Conservation (phyloP, 2,113 vertebrate species). For the Plectropomus leopardus region DNA sequence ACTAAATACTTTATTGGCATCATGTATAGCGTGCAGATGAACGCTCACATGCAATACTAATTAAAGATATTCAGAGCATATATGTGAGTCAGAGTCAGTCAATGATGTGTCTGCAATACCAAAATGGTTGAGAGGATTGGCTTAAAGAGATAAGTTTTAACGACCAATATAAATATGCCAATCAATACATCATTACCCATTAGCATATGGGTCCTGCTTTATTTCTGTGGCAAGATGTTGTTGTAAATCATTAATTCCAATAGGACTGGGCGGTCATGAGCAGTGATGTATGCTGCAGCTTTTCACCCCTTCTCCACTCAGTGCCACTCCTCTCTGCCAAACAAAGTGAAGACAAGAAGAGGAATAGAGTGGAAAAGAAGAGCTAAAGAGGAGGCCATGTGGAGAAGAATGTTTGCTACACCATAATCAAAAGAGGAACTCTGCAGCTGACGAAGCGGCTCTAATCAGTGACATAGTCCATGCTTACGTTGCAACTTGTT, state of each 20-base stretch:
- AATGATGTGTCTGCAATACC: constrained; percentile 5
- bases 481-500: not conserved
- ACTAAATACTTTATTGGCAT: constrained; percentile 43
- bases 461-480: not conserved
- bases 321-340: not conserved
- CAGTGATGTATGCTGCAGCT: not conserved
- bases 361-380: not conserved
- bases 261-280: not conserved
- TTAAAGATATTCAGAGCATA: constrained; percentile 51
- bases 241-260: not conserved
- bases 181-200: constrained; percentile 10
- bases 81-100: constrained; percentile 35
- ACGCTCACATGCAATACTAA: constrained; percentile 32
- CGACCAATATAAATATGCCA: constrained; percentile 25
- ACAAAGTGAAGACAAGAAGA: not conserved
- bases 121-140: constrained; percentile 22
- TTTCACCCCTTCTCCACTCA: constrained; percentile 9
- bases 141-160: constrained; percentile 16
- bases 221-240: not conserved
- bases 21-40: constrained; percentile 32
- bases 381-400: not conserved
- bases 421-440: not conserved
- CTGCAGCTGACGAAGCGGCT: not conserved
- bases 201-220: constrained; percentile 2
- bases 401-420: not conserved